Conservation (phyloP, 2,113 vertebrate genomes). For the Globicephala melas region DNA sequence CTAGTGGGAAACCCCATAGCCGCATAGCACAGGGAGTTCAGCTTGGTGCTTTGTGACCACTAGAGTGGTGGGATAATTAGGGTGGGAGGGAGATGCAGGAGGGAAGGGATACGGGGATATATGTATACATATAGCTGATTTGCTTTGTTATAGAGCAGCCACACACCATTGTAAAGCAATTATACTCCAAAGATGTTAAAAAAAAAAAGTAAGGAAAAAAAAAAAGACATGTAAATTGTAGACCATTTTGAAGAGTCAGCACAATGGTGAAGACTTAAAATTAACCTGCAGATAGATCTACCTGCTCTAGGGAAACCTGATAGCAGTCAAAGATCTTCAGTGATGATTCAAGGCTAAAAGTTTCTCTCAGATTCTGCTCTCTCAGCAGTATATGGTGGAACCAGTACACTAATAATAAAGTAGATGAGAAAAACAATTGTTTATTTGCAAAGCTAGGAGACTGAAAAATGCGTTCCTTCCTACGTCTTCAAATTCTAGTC, state of each 20-base stretch:
- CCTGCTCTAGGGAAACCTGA: background rate
- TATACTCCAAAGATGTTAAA: no score
- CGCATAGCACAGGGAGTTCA: no score
- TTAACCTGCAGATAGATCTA: conserved; percentile 52
- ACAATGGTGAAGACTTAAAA: conserved; percentile 48
- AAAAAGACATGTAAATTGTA: conserved; percentile 67
- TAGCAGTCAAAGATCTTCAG: conserved; percentile 49
- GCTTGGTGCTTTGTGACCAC: no score
- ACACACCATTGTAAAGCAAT: no score
- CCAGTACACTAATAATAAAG: conserved; percentile 10
- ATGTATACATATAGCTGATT: no score
- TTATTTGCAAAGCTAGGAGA: background rate
- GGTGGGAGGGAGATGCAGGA: no score
- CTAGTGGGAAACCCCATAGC: no score
- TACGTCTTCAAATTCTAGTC: background rate
- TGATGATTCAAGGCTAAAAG: conserved; percentile 47
- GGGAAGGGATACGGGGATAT: no score
- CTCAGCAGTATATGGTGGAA: conserved; percentile 24
- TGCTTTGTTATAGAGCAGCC: no score
- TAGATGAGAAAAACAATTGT: conserved; percentile 1
- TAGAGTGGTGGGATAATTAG: no score
- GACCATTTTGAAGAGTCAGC: conserved; percentile 55
- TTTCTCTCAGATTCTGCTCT: conserved; percentile 33
- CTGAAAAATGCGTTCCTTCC: background rate
- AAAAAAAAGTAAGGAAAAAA: no score